Base-by-base conservation (phyloP, 2,888 invertebrate species). In the Drosophila borborema region DNA sequence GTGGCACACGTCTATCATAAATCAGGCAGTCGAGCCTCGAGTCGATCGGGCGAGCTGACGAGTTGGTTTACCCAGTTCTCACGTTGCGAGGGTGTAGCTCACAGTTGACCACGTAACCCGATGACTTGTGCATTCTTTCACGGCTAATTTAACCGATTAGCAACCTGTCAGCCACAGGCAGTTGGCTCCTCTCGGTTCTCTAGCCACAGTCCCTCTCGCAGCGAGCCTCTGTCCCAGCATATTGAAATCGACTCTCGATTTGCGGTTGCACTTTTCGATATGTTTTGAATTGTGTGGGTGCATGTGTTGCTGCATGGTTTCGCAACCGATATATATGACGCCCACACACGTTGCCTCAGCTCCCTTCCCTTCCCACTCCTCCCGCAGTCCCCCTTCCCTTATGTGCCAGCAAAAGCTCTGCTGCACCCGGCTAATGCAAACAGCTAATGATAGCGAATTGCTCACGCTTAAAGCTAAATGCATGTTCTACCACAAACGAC, bases 101-200 rank as follows among this genome's bases (percentile, higher is more conserved):
- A 45, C 38, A 43, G 48, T 56, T 51, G 61, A 72, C 55, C 68
- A 65, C 53, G 89, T 75, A 89, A 89, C 80, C 73, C 76, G 85
- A 86, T 81, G 69, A 68, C 72, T 76, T 74, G 73, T 80, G 76
- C 74, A 88, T 87, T 86, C 86, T 86, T 89, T 90, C 72, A 89
- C 64, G 89, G 86, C 88, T 89, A 89, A 89, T 89, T 89, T 89
- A 90, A 89, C 88, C 89, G 89, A 89, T 90, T 90, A 90, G 83
- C 85, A 79, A 73, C 65, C 75, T 77, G 81, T 74, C 85, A 71
- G 56, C 9, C 46, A 14, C 18, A 63, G 46, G 43, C 46, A 58
- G 60, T 51, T 28, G 45, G 23, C 7, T 16, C 41, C 10, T 7
- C 36, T 20, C 56, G 16, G 14, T 5, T 4, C 46, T 51, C 34